These are phyloP conservation scores for Eurytoma californica DNA, from an alignment of 2,888 invertebrate species.

Conservation along the genomic window DNA sequence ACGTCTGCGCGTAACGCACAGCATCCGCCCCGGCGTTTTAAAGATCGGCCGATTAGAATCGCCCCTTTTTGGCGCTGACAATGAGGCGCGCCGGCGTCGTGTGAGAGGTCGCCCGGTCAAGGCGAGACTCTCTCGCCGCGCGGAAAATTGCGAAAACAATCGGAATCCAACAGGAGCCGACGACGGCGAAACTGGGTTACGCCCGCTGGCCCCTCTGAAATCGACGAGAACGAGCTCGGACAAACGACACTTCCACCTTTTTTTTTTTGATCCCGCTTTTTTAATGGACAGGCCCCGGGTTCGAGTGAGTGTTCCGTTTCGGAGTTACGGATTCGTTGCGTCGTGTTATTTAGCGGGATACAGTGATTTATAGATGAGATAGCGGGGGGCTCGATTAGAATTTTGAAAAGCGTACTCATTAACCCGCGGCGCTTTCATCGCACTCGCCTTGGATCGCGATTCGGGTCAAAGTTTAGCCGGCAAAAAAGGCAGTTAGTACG, in stretches of 20 bases:
- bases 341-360: background rate
- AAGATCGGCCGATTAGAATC: conserved; percentile 36
- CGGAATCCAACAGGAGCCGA: conserved; percentile 25
- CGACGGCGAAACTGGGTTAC: conserved; percentile 34
- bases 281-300: no score
- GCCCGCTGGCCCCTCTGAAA: conserved; percentile 6
- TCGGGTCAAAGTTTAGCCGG: no score
- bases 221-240: background rate
- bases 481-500: no score
- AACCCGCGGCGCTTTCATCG: background rate
- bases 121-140: conserved; percentile 44
- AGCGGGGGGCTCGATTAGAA: background rate
- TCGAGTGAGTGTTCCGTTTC: conserved; percentile 1
- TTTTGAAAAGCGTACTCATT: conserved; percentile 1
- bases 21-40: conserved; percentile 1
- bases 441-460: no score
- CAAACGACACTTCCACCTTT: conserved; percentile 3
- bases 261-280: background rate
- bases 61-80: conserved; percentile 41
- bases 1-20: conserved; percentile 6
- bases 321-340: no score
- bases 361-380: background rate
- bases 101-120: conserved; percentile 56
- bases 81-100: conserved; percentile 12
- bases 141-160: conserved; percentile 53